Percentiles rank a stretch among this genome's conserved stretches.
These are phyloP conservation scores for Opisthocomus hoazin DNA, from an alignment of 2,113 vertebrate species.

Conservation along the genomic window DNA sequence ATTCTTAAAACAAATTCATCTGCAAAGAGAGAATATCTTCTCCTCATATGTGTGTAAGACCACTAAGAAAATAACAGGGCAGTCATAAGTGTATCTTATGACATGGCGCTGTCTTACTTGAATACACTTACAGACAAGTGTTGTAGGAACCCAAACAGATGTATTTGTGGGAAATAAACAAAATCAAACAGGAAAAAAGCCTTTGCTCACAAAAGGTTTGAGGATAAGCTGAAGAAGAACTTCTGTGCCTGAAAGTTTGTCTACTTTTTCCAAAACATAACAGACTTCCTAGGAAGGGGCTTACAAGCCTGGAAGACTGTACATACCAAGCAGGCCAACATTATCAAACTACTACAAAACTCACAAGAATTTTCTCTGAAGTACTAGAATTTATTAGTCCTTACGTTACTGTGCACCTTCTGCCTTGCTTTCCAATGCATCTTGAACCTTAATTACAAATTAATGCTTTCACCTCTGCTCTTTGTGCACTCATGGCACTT, in stretches of 20 bases:
- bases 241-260: neutral
- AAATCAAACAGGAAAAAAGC: neutral
- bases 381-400: neutral
- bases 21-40: neutral
- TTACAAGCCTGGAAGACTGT: neutral
- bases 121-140: neutral
- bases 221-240: neutral
- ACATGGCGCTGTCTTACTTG: neutral
- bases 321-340: neutral
- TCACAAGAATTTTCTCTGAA: neutral
- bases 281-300: neutral
- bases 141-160: neutral
- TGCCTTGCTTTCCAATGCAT: neutral
- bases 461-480: neutral
- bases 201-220: neutral
- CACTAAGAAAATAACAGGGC: neutral
- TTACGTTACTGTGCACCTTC: neutral
- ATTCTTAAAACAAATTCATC: neutral
- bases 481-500: neutral
- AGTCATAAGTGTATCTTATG: neutral
- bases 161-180: neutral
- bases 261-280: neutral
- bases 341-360: neutral
- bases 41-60: neutral
- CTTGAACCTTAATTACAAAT: neutral